phyloP scores from a whole-genome alignment of 2,888 invertebrate genomes.

The Leptura quadrifasciata region DNA sequence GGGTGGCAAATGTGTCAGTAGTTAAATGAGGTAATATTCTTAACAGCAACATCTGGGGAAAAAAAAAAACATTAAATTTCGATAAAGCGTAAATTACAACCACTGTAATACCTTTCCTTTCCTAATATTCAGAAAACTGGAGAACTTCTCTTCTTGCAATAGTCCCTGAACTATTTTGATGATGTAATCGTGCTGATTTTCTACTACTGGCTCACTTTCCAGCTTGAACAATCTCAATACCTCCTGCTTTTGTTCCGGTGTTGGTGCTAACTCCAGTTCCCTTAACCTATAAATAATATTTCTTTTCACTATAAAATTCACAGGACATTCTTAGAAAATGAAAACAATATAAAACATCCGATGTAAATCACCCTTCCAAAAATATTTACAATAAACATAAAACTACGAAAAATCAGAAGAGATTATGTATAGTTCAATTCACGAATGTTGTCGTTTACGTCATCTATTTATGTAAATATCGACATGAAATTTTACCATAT shows the following conservation, averaged over 20 bases:
- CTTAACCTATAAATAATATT: conserved; percentile 64
- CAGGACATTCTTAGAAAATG: background rate
- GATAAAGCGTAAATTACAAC: background rate
- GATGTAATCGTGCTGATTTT: conserved; percentile 77
- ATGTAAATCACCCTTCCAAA: too few relatives aligned
- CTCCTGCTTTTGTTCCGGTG: conserved; percentile 77
- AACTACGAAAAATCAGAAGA: too few relatives aligned
- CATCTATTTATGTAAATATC: too few relatives aligned
- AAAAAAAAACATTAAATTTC: conserved; percentile 45
- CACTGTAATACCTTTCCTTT: conserved; percentile 83
- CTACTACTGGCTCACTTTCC: conserved; percentile 74
- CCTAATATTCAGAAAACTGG: conserved; percentile 84
- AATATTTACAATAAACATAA: too few relatives aligned
- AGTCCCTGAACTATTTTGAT: conserved; percentile 80
- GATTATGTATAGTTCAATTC: too few relatives aligned
- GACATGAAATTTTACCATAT: too few relatives aligned
- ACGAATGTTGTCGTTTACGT: too few relatives aligned
- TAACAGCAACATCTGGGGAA: conserved; percentile 80
- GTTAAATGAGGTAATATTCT: conserved; percentile 80
- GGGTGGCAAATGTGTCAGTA: conserved; percentile 73
- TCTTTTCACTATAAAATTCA: conserved; percentile 11
- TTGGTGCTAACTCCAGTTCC: conserved; percentile 77
- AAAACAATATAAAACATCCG: too few relatives aligned
- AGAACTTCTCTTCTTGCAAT: conserved; percentile 82
- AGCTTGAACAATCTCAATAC: conserved; percentile 75